These are phyloP conservation scores for Endomychus coccineus DNA, from an alignment of 2,888 invertebrate genomes.

Conservation along the genomic window DNA sequence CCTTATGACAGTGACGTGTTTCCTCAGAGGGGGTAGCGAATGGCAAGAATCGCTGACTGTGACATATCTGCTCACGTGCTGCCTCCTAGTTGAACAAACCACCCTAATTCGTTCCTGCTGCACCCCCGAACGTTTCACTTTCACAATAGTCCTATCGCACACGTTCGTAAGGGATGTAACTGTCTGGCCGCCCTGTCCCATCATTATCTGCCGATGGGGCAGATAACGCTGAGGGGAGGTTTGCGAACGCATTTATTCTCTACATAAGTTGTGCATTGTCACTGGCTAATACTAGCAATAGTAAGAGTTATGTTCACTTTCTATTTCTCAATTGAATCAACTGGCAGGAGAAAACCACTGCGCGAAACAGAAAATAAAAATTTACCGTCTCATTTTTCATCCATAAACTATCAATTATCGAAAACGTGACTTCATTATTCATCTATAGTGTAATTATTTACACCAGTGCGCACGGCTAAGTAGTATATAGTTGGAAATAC, in stretches of 20 bases:
- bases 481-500: too few relatives aligned
- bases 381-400: neutral
- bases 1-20: slow-evolving; percentile 44
- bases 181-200: slow-evolving; percentile 18
- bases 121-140: slow-evolving; percentile 38
- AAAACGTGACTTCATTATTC: slow-evolving; percentile 1
- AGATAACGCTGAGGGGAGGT: slow-evolving; percentile 10
- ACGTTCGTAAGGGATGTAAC: slow-evolving; percentile 23
- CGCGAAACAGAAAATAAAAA: too few relatives aligned
- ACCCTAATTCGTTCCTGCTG: slow-evolving; percentile 41
- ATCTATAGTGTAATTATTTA: too few relatives aligned
- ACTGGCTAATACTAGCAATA: too few relatives aligned
- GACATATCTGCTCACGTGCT: slow-evolving; percentile 41
- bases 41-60: slow-evolving; percentile 40
- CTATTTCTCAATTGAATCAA: slow-evolving; percentile 2
- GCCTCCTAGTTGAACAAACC: slow-evolving; percentile 41
- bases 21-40: slow-evolving; percentile 37
- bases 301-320: too few relatives aligned
- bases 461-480: too few relatives aligned
- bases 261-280: too few relatives aligned
- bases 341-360: slow-evolving; percentile 1
- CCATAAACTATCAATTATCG: neutral
- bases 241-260: too few relatives aligned
- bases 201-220: slow-evolving; percentile 17
- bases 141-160: slow-evolving; percentile 39